Base-by-base conservation (phyloP, 1,140 invertebrate genomes). In the Drosophila miranda region DNA sequence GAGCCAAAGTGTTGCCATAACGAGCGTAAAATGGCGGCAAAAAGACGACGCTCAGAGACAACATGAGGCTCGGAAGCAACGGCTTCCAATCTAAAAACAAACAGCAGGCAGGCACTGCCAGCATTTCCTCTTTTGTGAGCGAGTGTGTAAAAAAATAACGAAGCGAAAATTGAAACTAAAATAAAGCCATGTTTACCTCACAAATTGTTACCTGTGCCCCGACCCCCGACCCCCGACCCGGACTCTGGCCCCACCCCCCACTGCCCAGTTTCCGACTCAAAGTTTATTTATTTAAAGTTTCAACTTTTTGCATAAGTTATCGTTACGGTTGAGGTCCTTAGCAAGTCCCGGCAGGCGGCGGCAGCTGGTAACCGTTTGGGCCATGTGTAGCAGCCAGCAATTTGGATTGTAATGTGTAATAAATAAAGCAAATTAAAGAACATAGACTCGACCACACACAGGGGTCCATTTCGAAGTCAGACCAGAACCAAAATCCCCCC, bases 141-240 rank as follows among this genome's bases (percentile, higher is more conserved):
- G 38, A 67, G 34, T 62, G 42, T 68, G 46, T 50, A 41, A 55
- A 78, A 87, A 87, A 87, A 88, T 87, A 87, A 87, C 82, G 82
- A 87, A 87, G 82, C 79, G 72, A 87, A 87, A 87, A 87, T 87
- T 87, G 78, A 87, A 87, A 87, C 82, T 87, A 87, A 87, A 87
- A 87, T 82, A 87, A 87, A 87, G 82, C 82, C 83, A 87, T 87
- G 79, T 87, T 87, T 87, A 76, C 82, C 56, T 69, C 62, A 75
- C 82, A 87, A 87, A 87, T 87, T 87, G 82, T 82, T 78, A 82
- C 70, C 75, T 78, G 78, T 52, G 55, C 48, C 64, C 54, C 42
- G 49, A 45, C 34, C 11, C 34, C 34, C 3, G 34, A 38, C 34
- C 11, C 34, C 30, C 2, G 0, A 2, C 1, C 7, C 30, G 3